Evolutionary conservation across 2,113 vertebrate species (phyloP).

Genomic region (Oncorhynchus nerka): DNA sequence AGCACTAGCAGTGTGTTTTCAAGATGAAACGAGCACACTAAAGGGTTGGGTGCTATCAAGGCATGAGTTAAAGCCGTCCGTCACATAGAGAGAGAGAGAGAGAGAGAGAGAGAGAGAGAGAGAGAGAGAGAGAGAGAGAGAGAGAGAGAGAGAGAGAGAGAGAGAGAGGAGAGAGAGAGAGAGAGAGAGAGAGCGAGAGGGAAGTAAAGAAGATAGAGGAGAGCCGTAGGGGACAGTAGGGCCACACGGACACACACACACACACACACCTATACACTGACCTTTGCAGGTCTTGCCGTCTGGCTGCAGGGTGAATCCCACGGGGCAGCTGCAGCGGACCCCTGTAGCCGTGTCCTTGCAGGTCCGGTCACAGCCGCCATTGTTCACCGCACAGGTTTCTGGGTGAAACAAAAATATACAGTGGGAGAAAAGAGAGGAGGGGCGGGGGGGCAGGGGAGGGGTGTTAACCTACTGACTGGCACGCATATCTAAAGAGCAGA

Average conservation of each 20-base stretch:
- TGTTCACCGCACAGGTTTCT: constrained; percentile 98
- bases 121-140: too few relatives aligned
- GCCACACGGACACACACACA: constrained; percentile 6
- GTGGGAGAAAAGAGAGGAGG: constrained; percentile 22
- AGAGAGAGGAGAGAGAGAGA: too few relatives aligned
- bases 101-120: too few relatives aligned
- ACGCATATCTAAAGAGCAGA: neutral
- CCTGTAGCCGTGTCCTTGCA: constrained; percentile 97
- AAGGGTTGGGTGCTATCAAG: too few relatives aligned
- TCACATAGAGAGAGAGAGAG: too few relatives aligned
- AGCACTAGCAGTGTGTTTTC: too few relatives aligned
- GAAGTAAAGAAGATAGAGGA: too few relatives aligned
- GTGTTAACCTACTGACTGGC: neutral
- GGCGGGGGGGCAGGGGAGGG: neutral
- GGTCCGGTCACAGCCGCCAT: constrained; percentile 93
- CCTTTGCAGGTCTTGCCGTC: constrained; percentile 99
- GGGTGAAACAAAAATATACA: constrained; percentile 57
- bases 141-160: too few relatives aligned
- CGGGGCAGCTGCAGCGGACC: constrained; percentile 95
- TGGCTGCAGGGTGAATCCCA: constrained; percentile 93
- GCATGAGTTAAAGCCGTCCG: too few relatives aligned
- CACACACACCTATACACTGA: constrained; percentile 47
- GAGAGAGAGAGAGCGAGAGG: too few relatives aligned
- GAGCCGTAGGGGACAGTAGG: too few relatives aligned
- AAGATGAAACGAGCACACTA: too few relatives aligned